Percentiles rank a stretch among this genome's conserved stretches.
Evolutionary conservation across 2,888 invertebrate species (phyloP).

Genomic region (Willowsia nigromaculata): DNA sequence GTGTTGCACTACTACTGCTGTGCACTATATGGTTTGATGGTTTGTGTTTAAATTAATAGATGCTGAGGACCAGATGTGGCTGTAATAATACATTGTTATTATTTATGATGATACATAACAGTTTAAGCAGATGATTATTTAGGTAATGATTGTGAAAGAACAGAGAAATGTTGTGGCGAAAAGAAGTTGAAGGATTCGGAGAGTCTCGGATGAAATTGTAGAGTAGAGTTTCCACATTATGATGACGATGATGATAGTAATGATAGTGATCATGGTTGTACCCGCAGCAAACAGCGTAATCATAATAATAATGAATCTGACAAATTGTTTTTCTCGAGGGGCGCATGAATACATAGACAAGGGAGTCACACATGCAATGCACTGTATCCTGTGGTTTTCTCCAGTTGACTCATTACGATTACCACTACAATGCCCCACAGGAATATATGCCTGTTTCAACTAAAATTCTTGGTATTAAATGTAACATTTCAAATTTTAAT

Average conservation of each 20-base stretch:
- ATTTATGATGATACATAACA: slow-evolving; percentile 66
- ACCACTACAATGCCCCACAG: not conserved
- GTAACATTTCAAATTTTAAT: not conserved
- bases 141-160: slow-evolving; percentile 52
- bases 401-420: not conserved
- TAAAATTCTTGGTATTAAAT: not conserved
- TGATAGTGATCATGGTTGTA: slow-evolving; percentile 38
- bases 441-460: no score
- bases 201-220: not conserved
- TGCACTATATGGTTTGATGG: slow-evolving; percentile 11
- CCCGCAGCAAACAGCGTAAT: slow-evolving; percentile 25
- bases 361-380: not conserved
- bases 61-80: slow-evolving; percentile 54
- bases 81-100: slow-evolving; percentile 59
- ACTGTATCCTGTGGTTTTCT: not conserved
- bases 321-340: slow-evolving; percentile 62
- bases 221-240: slow-evolving; percentile 16
- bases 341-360: not conserved
- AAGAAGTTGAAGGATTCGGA: not conserved
- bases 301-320: slow-evolving; percentile 61
- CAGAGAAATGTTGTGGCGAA: not conserved
- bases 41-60: slow-evolving; percentile 45
- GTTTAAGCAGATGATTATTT: slow-evolving; percentile 65
- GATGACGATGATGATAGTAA: slow-evolving; percentile 33
- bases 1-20: not conserved